Evolutionary conservation across 2,797 vertebrate species (phyloP).

Genomic region (Gambelia wislizenii): DNA sequence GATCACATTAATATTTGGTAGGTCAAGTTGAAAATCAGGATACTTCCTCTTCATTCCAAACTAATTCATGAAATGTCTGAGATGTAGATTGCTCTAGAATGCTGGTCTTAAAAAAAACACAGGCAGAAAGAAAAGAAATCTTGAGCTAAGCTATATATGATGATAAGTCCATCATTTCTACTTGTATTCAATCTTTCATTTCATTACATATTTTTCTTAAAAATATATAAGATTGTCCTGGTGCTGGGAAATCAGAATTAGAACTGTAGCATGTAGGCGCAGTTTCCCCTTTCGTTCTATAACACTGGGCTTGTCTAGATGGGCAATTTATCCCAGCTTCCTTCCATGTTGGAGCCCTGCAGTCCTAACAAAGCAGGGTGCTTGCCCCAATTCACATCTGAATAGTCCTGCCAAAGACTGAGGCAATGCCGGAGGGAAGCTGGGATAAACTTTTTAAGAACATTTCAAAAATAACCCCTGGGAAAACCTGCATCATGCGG

Average conservation of each 20-base stretch:
- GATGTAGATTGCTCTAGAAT: slow-evolving; percentile 51
- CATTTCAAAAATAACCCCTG: too few species aligned
- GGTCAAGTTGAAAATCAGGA: slow-evolving; percentile 62
- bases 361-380: too few species aligned
- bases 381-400: too few species aligned
- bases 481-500: too few species aligned
- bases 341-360: too few species aligned
- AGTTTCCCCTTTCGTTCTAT: neutral
- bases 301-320: too few species aligned
- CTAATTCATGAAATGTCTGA: slow-evolving; percentile 59
- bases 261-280: neutral
- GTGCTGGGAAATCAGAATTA: neutral
- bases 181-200: neutral
- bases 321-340: too few species aligned
- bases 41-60: slow-evolving; percentile 36
- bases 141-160: neutral
- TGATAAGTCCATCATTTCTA: neutral
- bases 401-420: too few species aligned
- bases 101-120: slow-evolving; percentile 32
- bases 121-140: too few species aligned
- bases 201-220: neutral
- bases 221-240: neutral
- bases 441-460: too few species aligned
- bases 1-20: slow-evolving; percentile 61
- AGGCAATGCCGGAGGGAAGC: too few species aligned